Conservation (phyloP, 1,140 invertebrate species). For the Notospermus geniculatus region DNA sequence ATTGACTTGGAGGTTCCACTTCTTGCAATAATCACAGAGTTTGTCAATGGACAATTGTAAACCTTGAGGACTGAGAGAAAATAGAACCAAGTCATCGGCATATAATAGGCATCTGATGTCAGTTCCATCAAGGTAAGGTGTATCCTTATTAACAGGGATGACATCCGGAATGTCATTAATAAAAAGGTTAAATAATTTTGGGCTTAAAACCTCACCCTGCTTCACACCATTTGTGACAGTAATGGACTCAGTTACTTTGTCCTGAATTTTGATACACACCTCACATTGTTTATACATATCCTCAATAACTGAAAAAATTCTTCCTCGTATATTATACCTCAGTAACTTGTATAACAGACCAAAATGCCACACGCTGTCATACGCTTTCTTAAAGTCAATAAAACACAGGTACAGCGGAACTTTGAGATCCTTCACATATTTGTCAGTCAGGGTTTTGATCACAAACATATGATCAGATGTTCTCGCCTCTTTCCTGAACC, state of each 20-base stretch:
- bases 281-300: constrained; percentile 10
- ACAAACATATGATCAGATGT: too few species aligned
- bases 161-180: constrained; percentile 8
- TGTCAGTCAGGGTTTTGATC: too few species aligned
- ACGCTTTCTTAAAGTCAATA: too few species aligned
- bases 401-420: too few species aligned
- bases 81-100: constrained; percentile 2
- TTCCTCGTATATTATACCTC: constrained; percentile 11
- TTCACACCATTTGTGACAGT: not conserved
- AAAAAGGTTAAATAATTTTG: constrained; percentile 1
- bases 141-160: not conserved
- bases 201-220: constrained; percentile 1
- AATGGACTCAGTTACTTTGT: not conserved
- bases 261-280: not conserved
- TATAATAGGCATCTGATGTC: not conserved
- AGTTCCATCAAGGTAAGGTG: not conserved
- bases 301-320: constrained; percentile 12
- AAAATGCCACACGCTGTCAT: too few species aligned
- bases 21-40: not conserved
- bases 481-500: too few species aligned
- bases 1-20: constrained; percentile 4
- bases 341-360: constrained; percentile 2
- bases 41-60: not conserved
- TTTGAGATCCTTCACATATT: too few species aligned
- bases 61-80: not conserved